A percentile compares a stretch with the other conserved stretches of the same genome.
Conservation (phyloP, 2,113 vertebrate genomes). For the Catharus bicknelli region DNA sequence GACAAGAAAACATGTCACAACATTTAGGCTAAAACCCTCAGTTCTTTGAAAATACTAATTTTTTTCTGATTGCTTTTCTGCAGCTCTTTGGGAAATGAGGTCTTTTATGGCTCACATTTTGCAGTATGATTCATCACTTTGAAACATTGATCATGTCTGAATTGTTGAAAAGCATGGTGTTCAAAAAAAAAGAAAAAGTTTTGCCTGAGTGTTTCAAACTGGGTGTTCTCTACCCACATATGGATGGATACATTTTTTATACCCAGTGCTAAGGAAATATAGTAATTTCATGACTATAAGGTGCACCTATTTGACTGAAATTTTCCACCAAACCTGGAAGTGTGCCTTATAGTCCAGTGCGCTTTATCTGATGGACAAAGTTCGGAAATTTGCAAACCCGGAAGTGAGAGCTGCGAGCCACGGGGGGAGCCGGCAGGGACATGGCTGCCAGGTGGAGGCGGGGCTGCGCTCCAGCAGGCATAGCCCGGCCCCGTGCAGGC, state of each 20-base stretch:
- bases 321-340: too few relatives aligned
- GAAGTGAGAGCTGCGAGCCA: too few relatives aligned
- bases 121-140: constrained; percentile 22
- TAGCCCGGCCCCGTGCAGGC: too few relatives aligned
- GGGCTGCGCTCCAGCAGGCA: too few relatives aligned
- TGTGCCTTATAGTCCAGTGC: too few relatives aligned
- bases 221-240: constrained; percentile 29
- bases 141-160: constrained; percentile 3
- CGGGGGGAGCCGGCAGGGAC: too few relatives aligned
- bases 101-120: constrained; percentile 26
- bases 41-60: background rate
- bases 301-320: too few relatives aligned
- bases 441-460: too few relatives aligned
- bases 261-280: background rate
- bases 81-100: background rate
- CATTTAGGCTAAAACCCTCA: constrained; percentile 1
- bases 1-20: background rate
- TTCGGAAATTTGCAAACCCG: too few relatives aligned
- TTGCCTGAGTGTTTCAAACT: constrained; percentile 29
- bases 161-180: constrained; percentile 29
- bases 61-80: constrained; percentile 8
- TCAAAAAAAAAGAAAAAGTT: background rate
- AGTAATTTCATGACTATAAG: too few relatives aligned
- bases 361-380: too few relatives aligned
- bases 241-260: background rate